phyloP scores from a whole-genome alignment of 2,888 invertebrate species.

The Camponotus fellah region DNA sequence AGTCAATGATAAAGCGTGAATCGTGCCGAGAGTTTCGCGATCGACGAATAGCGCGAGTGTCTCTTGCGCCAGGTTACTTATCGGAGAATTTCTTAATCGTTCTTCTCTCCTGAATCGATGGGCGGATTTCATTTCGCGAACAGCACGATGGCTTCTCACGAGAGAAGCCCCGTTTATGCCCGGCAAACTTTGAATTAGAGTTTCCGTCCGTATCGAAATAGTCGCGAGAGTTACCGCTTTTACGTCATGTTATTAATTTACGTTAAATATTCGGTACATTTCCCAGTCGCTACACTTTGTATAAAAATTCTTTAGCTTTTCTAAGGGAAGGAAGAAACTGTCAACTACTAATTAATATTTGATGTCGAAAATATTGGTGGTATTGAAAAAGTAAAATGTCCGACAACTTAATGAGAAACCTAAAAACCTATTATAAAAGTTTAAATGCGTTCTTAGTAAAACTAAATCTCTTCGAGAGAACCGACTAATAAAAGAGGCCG shows the following conservation, averaged over 20 bases:
- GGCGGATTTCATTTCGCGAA: constrained; percentile 21
- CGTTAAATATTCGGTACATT: background rate
- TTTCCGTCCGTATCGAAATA: background rate
- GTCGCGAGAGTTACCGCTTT: background rate
- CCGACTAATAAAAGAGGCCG: background rate
- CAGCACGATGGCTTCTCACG: background rate
- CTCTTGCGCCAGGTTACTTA: constrained; percentile 3
- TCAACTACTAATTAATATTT: background rate
- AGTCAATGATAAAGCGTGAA: constrained; percentile 23
- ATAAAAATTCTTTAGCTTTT: background rate
- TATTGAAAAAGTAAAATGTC: background rate
- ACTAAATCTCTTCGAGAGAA: constrained; percentile 9
- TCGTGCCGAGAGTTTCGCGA: constrained; percentile 34
- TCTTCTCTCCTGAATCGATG: background rate
- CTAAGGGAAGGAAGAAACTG: background rate
- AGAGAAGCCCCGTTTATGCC: background rate
- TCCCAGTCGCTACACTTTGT: background rate
- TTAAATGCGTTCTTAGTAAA: background rate
- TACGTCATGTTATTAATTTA: background rate
- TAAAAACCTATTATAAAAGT: background rate
- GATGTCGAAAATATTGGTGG: background rate
- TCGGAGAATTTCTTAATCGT: constrained; percentile 39
- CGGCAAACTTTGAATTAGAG: background rate
- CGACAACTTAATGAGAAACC: background rate
- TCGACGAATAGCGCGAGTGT: constrained; percentile 32